Conservation (phyloP, 1,140 invertebrate species). For the Antheraea pernyi region DNA sequence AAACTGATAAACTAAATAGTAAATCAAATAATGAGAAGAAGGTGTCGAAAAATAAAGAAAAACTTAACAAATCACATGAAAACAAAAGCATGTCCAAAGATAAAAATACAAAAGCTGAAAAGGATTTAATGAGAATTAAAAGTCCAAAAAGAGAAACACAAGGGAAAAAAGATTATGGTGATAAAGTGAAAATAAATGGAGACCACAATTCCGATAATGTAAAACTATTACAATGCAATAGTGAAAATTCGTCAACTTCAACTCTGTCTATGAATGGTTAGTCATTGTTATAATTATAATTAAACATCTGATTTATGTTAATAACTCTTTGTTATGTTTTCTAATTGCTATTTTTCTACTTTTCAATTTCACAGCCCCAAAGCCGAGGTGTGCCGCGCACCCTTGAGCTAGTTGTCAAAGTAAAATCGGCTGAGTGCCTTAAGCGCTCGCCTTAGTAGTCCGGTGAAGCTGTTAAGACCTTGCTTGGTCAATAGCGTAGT, state of each 20-base stretch:
- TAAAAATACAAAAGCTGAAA: constrained; percentile 19
- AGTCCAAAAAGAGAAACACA: constrained; percentile 20
- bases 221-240: background rate
- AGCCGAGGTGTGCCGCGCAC: too few relatives aligned
- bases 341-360: too few relatives aligned
- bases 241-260: background rate
- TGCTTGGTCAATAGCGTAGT: too few relatives aligned
- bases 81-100: constrained; percentile 12
- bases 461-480: too few relatives aligned
- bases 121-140: constrained; percentile 23
- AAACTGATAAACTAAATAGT: constrained; percentile 18
- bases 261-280: background rate
- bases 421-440: too few relatives aligned
- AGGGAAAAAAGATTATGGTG: background rate
- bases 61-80: constrained; percentile 5
- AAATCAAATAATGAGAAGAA: constrained; percentile 13
- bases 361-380: too few relatives aligned
- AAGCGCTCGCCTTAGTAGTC: too few relatives aligned
- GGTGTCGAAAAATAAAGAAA: constrained; percentile 16
- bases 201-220: background rate
- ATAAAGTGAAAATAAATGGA: background rate
- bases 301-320: background rate
- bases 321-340: too few relatives aligned
- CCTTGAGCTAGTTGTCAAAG: too few relatives aligned
- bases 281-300: background rate